phyloP scores from a whole-genome alignment of 2,113 vertebrate species.

The Dolichallabes microphthalmus region DNA sequence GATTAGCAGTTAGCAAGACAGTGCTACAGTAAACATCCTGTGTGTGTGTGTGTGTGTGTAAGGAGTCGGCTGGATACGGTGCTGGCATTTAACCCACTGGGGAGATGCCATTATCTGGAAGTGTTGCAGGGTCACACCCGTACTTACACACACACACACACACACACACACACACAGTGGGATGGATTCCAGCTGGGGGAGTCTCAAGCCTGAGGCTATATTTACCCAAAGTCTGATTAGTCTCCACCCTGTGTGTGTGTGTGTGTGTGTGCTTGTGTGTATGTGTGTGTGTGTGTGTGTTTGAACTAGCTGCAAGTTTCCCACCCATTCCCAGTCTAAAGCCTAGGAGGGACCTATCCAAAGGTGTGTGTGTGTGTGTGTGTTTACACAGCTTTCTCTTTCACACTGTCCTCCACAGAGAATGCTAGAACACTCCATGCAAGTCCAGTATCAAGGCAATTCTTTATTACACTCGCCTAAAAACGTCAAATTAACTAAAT shows the following conservation, averaged over 20 bases:
- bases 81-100: conserved; percentile 26
- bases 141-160: conserved; percentile 44
- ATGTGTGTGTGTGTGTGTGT: conserved; percentile 22
- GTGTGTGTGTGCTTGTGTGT: background rate
- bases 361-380: conserved; percentile 50
- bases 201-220: conserved; percentile 41
- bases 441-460: background rate
- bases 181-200: conserved; percentile 62
- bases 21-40: conserved; percentile 40
- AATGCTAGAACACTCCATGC: background rate
- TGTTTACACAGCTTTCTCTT: conserved; percentile 58
- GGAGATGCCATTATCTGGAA: conserved; percentile 9
- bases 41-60: conserved; percentile 23
- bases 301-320: background rate
- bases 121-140: conserved; percentile 42
- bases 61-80: conserved; percentile 30
- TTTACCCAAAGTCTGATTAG: conserved; percentile 56
- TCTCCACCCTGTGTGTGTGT: conserved; percentile 28
- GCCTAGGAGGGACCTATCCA: background rate
- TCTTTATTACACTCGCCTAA: background rate
- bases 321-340: background rate
- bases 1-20: conserved; percentile 36
- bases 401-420: conserved; percentile 50
- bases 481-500: background rate
- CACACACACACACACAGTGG: conserved; percentile 34